These are phyloP conservation scores for Mustelus asterias DNA, from an alignment of 2,113 vertebrate genomes.

Conservation along the genomic window DNA sequence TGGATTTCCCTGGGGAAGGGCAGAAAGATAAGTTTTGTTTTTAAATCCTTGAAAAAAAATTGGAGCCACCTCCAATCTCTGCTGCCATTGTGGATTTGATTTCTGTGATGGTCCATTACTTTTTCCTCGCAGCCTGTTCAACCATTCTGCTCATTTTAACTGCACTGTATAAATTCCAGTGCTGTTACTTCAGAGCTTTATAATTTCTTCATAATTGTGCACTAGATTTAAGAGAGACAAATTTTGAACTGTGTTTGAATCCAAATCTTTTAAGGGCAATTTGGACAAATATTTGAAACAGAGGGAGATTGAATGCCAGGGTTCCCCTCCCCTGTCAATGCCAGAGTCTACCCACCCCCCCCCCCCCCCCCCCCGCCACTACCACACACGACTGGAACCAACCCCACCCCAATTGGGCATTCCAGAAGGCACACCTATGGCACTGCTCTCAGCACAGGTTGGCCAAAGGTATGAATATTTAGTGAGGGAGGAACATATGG, in stretches of 20 bases:
- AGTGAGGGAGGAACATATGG: too few species aligned
- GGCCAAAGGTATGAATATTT: too few species aligned
- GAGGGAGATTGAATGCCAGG: not conserved
- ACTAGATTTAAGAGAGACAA: not conserved
- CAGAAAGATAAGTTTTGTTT: not conserved
- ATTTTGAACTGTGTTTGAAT: not conserved
- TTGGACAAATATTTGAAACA: not conserved
- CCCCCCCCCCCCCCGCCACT: too few species aligned
- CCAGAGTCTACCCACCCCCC: too few species aligned
- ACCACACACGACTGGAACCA: too few species aligned
- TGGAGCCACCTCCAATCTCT: not conserved
- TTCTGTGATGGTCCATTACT: not conserved
- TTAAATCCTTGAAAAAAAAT: not conserved
- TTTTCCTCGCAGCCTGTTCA: not conserved
- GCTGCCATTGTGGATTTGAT: not conserved
- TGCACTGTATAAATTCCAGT: not conserved
- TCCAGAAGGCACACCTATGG: too few species aligned
- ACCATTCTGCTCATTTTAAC: not conserved
- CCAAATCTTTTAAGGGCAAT: not conserved
- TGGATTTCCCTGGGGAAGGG: not conserved
- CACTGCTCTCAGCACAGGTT: too few species aligned
- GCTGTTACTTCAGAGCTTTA: not conserved
- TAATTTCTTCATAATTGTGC: not conserved
- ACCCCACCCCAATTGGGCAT: too few species aligned
- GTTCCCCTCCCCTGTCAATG: too few species aligned